Evolutionary conservation across 2,888 invertebrate genomes (phyloP).

Genomic region (Venustoraphidia nigricollis): DNA sequence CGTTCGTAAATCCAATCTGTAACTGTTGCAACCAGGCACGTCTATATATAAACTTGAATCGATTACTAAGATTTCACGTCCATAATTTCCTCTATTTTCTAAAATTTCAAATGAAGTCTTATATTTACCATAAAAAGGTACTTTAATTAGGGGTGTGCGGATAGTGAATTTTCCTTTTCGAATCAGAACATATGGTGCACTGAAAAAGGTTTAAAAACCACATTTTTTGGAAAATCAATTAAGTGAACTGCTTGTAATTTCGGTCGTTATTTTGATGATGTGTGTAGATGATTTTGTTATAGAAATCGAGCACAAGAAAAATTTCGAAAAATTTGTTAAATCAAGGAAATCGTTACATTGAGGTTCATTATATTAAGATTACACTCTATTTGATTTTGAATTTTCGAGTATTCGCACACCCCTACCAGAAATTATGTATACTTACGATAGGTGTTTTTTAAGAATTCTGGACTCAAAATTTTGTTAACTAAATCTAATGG

Average conservation of each 20-base stretch:
- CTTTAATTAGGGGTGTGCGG: neutral
- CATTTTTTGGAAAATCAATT: conserved; percentile 8
- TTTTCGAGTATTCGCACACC: too few species aligned
- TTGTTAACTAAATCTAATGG: conserved; percentile 41
- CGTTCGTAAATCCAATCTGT: conserved; percentile 31
- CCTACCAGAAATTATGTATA: too few species aligned
- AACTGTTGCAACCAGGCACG: conserved; percentile 38
- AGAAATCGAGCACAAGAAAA: too few species aligned
- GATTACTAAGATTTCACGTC: conserved; percentile 45
- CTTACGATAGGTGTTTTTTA: conserved; percentile 37
- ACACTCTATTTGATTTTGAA: too few species aligned
- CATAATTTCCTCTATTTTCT: conserved; percentile 17
- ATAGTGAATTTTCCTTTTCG: too few species aligned
- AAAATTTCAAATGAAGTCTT: conserved; percentile 3
- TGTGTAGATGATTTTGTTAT: too few species aligned
- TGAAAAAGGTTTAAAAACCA: neutral
- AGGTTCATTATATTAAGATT: too few species aligned
- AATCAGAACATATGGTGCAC: conserved; percentile 11
- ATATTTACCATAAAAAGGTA: conserved; percentile 1
- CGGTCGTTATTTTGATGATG: too few species aligned
- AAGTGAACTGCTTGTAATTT: too few species aligned
- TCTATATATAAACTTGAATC: conserved; percentile 46
- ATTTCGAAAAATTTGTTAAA: too few species aligned
- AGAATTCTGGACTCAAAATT: conserved; percentile 39
- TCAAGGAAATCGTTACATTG: too few species aligned